Conservation (phyloP, 2,888 invertebrate genomes). For the Oligia strigilis region DNA sequence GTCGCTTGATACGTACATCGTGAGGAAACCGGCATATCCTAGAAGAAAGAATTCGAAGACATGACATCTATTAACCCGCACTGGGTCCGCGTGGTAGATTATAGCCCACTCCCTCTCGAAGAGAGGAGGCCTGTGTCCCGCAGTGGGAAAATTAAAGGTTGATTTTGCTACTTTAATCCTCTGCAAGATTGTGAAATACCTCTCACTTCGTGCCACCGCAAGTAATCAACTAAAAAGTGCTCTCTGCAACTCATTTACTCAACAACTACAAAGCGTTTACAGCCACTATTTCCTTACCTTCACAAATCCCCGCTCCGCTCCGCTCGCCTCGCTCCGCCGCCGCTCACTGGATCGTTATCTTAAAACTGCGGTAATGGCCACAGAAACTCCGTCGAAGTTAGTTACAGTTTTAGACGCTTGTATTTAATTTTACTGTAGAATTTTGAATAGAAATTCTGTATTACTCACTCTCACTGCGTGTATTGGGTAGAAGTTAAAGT, state of each 20-base stretch:
- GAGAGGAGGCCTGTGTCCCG: no score
- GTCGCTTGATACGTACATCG: no score
- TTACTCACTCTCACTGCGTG: conserved; percentile 36
- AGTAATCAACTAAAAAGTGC: neutral
- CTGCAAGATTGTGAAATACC: neutral
- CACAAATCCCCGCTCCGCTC: conserved; percentile 15
- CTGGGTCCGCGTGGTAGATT: no score
- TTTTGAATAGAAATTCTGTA: conserved; percentile 52
- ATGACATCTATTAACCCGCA: no score
- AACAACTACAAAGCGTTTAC: conserved; percentile 3
- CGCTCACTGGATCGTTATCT: conserved; percentile 50
- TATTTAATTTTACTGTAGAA: conserved; percentile 65
- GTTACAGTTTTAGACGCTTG: conserved; percentile 62
- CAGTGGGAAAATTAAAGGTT: no score
- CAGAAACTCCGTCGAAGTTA: conserved; percentile 62
- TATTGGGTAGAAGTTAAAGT: conserved; percentile 18
- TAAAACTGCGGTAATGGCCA: conserved; percentile 63
- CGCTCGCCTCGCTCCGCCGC: conserved; percentile 11
- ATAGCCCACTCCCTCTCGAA: no score
- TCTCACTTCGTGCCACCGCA: neutral
- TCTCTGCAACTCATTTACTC: neutral
- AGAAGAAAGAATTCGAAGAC: no score
- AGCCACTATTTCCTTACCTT: conserved; percentile 9
- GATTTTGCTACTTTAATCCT: neutral
- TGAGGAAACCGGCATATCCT: no score